Conservation (phyloP, 2,113 vertebrate genomes). For the Callipepla squamata region DNA sequence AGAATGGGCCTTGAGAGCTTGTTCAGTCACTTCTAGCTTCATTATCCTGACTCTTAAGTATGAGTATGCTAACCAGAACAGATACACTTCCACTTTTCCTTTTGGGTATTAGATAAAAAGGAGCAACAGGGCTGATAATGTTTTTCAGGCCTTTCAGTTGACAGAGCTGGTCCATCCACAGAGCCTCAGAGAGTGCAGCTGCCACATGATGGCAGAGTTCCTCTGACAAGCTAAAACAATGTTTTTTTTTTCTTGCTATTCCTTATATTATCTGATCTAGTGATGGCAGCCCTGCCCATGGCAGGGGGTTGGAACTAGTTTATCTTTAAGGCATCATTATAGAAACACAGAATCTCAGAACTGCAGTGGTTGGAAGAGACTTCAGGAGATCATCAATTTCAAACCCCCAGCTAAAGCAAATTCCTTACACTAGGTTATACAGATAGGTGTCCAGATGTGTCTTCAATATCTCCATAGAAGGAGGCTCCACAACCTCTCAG, state of each 20-base stretch:
- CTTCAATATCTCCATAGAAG: too few species aligned
- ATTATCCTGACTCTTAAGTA: not conserved
- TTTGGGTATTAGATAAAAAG: not conserved
- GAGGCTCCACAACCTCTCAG: too few species aligned
- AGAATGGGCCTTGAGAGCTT: not conserved
- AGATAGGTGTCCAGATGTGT: too few species aligned
- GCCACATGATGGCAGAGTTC: not conserved
- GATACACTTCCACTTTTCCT: not conserved
- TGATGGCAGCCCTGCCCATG: too few species aligned
- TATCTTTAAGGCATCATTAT: too few species aligned
- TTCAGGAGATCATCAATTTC: too few species aligned
- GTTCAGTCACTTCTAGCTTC: not conserved
- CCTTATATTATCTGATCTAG: not conserved
- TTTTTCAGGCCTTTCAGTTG: not conserved
- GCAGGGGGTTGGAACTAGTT: too few species aligned
- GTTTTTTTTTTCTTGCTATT: not conserved
- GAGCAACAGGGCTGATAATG: not conserved
- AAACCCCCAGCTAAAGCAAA: too few species aligned
- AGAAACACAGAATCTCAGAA: too few species aligned
- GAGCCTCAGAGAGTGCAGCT: not conserved
- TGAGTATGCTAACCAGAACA: not conserved
- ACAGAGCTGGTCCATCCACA: not conserved
- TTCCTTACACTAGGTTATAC: too few species aligned
- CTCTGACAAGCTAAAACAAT: not conserved
- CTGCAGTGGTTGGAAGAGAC: too few species aligned